Evolutionary conservation across 2,888 invertebrate species (phyloP), one percentile per base, ranked within the genome.

Genomic region (Pseudeuparius sepicola): DNA sequence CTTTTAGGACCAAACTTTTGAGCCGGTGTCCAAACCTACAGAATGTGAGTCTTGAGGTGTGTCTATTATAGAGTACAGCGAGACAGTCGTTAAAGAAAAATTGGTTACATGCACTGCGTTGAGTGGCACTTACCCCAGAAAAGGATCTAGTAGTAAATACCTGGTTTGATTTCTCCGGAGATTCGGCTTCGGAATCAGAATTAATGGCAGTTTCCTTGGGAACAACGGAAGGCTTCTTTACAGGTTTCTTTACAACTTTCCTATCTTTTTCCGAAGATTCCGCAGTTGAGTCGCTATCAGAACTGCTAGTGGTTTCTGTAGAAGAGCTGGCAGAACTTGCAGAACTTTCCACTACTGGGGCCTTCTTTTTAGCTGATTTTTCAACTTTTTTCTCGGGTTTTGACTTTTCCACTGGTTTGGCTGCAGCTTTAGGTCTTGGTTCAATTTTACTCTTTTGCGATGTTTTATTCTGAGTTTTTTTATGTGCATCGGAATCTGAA

Each of bases 401-500:
- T 11, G 46, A 43, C 42, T 59, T 59, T 29, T 57, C 54, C 7
- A 55, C 42, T 44, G 61, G 45, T 48, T 60, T 54, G 2, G 58
- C 51, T 34, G 56, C 45, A n/a, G 59, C 54, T 46, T 60, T 60
- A 15, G 60, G 65, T 53, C 54, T 57, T 15, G 61, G 58, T 60
- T 70, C 53, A 14, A 57, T 57, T 34, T 64, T 65, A 25, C 52
- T 44, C 32, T 43, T 43, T 20, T 7, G 7, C 7, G 7, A 7
- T 7, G 20, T 7, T n/a, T 20, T 20, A 23, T 23, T 41, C 17
- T 40, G 15, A 20, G n/a, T 4, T 20, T 25, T 39, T 38, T 48
- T 42, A 6, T 40, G 24, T 24, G 42, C 68, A 44, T 75, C 75
- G 49, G 75, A 75, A 26, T 75, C 76, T n/a, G 75, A 75, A 43